These are phyloP conservation scores for Hydrochoerus hydrochaeris DNA, from an alignment of 2,113 vertebrate species.

Conservation along the genomic window DNA sequence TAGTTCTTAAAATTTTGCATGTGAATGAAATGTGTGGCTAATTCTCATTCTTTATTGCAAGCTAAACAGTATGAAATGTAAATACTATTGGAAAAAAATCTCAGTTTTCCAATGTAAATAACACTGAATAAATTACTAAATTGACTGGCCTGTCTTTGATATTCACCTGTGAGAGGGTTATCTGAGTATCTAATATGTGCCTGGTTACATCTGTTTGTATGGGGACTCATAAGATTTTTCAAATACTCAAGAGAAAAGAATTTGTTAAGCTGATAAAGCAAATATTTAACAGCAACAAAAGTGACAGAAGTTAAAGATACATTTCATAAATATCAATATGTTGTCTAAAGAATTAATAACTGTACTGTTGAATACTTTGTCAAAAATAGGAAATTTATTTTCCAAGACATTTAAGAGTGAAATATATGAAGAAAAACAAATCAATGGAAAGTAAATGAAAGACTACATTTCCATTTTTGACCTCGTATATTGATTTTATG, in stretches of 20 bases:
- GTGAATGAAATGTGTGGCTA: not conserved
- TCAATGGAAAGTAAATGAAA: not conserved
- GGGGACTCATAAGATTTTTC: not conserved
- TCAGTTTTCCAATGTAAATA: conserved; percentile 31
- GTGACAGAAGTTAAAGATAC: not conserved
- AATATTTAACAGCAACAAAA: not conserved
- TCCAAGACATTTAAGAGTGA: not conserved
- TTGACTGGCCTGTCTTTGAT: not conserved
- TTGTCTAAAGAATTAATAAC: not conserved
- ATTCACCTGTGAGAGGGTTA: not conserved
- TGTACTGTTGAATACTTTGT: not conserved
- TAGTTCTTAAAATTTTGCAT: conserved; percentile 9
- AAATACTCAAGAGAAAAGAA: not conserved
- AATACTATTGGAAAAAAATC: conserved; percentile 55
- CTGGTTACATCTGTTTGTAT: not conserved
- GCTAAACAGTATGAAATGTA: conserved; percentile 31
- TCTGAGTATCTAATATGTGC: not conserved
- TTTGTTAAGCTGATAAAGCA: not conserved
- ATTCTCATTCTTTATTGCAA: conserved; percentile 39
- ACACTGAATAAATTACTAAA: conserved; percentile 38
- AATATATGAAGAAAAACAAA: not conserved
- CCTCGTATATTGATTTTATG: not conserved
- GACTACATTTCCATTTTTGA: not conserved
- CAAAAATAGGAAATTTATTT: not conserved
- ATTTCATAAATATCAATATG: not conserved